Base-by-base conservation (phyloP, 2,888 invertebrate species). In the Cremastobaeus sp. region DNA sequence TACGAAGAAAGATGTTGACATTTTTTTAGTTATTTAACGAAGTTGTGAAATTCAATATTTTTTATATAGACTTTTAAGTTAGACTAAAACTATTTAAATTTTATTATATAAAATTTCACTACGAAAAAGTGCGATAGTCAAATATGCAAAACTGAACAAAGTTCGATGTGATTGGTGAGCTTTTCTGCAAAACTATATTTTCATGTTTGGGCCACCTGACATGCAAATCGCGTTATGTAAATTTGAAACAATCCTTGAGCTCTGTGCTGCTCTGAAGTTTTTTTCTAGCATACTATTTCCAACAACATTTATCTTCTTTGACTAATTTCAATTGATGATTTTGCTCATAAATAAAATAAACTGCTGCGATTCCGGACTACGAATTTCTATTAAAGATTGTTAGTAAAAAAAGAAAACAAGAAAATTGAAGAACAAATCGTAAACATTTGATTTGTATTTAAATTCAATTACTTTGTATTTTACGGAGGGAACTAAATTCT, bases 341-440 rank as follows among this genome's bases (percentile, higher is more conserved):
- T 18, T 66, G 41, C 15, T 68, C 28, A 45, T 43, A 50, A 66
- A 41, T 34, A 50, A 68, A 32, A 43, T 35, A 35, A 28, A 43
- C 43, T 32, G 32, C 28, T 35, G 57, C 59, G 59, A 68, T 68
- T 59, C 50, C 35, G 59, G 59, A 55, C 18, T 41, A 43, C 50
- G 50, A 41, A 25, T 17, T 5, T 18, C 1, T 3, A 3, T 2
- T 28, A 28, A 18, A 28, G 11, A 25, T 25, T 25, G 25, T 8
- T 25, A 9, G 35, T 32, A 47, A 25, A 25, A 3, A 25, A 25
- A 25, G 8, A 25, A 25, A 5, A 5, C 8, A 11, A 34, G 6
- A 11, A 34, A 34, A 5, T 11, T 34, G 8, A 6, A 8, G 34
- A 5, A n/a, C n/a, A n/a, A n/a, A n/a, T n/a, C n/a, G n/a, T n/a